phyloP scores from a whole-genome alignment of 2,113 vertebrate species.

The Empidonax traillii region DNA sequence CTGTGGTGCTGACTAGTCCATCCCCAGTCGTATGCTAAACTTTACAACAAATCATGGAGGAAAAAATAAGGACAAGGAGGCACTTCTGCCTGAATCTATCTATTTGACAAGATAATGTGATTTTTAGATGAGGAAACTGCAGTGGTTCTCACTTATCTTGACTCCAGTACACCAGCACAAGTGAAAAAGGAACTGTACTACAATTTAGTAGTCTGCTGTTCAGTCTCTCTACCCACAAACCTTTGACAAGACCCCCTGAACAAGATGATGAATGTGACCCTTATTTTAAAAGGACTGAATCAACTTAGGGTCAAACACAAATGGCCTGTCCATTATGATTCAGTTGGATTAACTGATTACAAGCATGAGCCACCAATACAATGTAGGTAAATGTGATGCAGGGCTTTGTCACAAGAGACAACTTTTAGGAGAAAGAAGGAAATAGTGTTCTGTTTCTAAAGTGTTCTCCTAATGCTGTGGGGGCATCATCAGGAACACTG shows the following conservation, averaged over 20 bases:
- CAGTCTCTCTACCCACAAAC: background rate
- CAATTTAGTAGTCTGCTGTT: background rate
- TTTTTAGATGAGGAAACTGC: background rate
- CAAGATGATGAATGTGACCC: background rate
- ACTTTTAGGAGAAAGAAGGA: background rate
- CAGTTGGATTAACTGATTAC: background rate
- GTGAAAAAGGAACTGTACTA: background rate
- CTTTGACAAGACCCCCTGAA: background rate
- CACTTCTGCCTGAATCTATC: background rate
- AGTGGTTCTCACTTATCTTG: background rate
- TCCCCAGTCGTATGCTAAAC: background rate
- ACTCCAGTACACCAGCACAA: background rate
- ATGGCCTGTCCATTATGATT: background rate
- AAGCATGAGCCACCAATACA: background rate
- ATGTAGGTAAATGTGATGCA: background rate
- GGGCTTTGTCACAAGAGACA: background rate
- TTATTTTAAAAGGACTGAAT: background rate
- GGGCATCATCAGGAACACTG: background rate
- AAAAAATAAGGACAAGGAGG: background rate
- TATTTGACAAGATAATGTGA: background rate
- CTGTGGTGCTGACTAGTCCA: background rate
- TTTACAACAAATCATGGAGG: background rate
- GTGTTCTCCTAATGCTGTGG: background rate
- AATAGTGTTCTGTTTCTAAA: background rate
- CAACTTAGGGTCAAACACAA: background rate